Conservation (phyloP, 1,140 invertebrate genomes). For the Anastrepha obliqua region DNA sequence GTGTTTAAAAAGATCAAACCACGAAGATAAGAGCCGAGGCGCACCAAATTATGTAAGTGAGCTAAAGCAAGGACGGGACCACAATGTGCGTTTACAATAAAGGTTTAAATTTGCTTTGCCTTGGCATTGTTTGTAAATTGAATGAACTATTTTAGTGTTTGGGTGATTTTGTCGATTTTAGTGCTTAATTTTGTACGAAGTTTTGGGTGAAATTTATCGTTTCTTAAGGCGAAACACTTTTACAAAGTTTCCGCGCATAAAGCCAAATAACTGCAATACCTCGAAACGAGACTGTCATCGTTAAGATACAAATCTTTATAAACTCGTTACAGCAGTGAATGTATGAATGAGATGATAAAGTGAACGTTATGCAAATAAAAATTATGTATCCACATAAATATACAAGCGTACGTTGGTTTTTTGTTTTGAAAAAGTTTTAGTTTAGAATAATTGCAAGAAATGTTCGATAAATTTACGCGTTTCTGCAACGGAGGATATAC, state of each 20-base stretch:
- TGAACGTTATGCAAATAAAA: background rate
- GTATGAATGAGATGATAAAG: background rate
- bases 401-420: no score
- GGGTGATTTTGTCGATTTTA: background rate
- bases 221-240: constrained; percentile 33
- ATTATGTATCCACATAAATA: background rate
- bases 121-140: background rate
- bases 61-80: background rate
- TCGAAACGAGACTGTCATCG: constrained; percentile 41
- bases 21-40: background rate
- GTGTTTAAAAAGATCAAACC: constrained; percentile 34
- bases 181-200: background rate
- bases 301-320: constrained; percentile 51
- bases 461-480: no score
- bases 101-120: background rate
- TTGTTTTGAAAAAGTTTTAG: no score
- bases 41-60: background rate
- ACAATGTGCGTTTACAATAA: background rate
- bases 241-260: background rate
- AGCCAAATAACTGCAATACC: background rate
- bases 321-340: background rate
- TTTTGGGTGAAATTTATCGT: constrained; percentile 23
- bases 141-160: background rate
- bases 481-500: no score
- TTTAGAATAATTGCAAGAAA: no score